Evolutionary conservation across 2,113 vertebrate species (phyloP).

Genomic region (Piliocolobus tephrosceles): DNA sequence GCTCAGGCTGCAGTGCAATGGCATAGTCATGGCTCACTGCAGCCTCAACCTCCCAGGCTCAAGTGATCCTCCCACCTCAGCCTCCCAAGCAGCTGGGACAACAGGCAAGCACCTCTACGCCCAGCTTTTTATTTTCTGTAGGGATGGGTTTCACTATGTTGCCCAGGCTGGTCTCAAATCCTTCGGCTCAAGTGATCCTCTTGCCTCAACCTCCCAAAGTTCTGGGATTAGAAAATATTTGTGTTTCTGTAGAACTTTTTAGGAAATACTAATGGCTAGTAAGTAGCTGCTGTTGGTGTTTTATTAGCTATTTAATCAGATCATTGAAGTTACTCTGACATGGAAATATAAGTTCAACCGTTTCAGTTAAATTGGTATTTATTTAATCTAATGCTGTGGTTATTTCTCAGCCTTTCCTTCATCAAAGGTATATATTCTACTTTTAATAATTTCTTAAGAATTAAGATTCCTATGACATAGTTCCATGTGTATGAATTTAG

Average conservation of each 20-base stretch:
- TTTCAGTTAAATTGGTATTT: conserved; percentile 19
- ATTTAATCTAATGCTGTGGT: background rate
- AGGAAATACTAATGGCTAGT: background rate
- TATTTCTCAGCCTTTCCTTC: conserved; percentile 12
- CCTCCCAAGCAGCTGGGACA: too few species aligned
- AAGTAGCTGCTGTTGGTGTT: background rate
- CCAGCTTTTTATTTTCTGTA: too few species aligned
- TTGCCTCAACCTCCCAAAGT: too few species aligned
- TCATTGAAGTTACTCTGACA: conserved; percentile 21
- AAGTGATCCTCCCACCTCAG: too few species aligned
- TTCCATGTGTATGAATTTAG: conserved; percentile 16
- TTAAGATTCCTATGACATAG: conserved; percentile 31
- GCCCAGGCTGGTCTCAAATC: too few species aligned
- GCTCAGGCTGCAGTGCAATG: too few species aligned
- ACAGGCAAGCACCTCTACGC: too few species aligned
- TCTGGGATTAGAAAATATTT: background rate
- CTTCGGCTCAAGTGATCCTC: too few species aligned
- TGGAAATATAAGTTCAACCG: background rate
- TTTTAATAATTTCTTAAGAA: conserved; percentile 28
- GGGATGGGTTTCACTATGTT: too few species aligned
- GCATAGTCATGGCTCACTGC: too few species aligned
- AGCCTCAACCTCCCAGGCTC: too few species aligned
- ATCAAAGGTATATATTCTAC: conserved; percentile 24
- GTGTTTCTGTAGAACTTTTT: conserved; percentile 45
- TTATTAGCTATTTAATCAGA: conserved; percentile 21